These are phyloP conservation scores for Mionectes macconnelli DNA, from an alignment of 2,113 vertebrate species.

Conservation along the genomic window DNA sequence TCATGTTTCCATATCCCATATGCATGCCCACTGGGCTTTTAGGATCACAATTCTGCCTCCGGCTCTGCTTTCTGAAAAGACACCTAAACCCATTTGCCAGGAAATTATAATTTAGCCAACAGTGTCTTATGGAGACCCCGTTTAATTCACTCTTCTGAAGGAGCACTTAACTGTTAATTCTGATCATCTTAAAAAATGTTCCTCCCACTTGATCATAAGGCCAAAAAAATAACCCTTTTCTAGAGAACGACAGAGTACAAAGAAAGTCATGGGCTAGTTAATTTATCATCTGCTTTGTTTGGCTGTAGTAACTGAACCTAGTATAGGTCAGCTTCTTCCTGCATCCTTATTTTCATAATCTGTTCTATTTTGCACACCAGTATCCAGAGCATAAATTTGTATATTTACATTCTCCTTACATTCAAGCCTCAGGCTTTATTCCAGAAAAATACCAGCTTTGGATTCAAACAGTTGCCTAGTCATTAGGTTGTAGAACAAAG, in stretches of 20 bases:
- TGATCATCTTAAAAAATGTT: background rate
- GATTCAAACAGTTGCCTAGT: background rate
- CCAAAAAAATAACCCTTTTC: background rate
- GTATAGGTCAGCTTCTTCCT: background rate
- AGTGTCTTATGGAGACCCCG: background rate
- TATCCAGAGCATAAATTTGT: background rate
- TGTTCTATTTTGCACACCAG: background rate
- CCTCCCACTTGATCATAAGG: background rate
- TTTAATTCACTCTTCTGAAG: background rate
- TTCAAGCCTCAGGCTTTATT: background rate
- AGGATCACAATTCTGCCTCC: constrained; percentile 44
- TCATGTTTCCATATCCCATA: constrained; percentile 18
- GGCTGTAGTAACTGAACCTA: background rate
- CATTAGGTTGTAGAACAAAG: background rate
- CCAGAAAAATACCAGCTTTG: background rate
- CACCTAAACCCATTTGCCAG: background rate
- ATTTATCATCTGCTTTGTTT: background rate
- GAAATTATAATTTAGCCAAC: constrained; percentile 13
- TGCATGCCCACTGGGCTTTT: constrained; percentile 39
- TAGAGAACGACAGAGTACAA: background rate
- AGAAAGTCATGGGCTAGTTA: background rate
- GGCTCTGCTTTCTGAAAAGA: constrained; percentile 29
- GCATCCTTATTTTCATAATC: background rate
- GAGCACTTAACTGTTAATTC: background rate
- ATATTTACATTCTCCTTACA: background rate